Evolutionary conservation across 1,140 invertebrate genomes (phyloP).

Genomic region (Euwallacea fornicatus): DNA sequence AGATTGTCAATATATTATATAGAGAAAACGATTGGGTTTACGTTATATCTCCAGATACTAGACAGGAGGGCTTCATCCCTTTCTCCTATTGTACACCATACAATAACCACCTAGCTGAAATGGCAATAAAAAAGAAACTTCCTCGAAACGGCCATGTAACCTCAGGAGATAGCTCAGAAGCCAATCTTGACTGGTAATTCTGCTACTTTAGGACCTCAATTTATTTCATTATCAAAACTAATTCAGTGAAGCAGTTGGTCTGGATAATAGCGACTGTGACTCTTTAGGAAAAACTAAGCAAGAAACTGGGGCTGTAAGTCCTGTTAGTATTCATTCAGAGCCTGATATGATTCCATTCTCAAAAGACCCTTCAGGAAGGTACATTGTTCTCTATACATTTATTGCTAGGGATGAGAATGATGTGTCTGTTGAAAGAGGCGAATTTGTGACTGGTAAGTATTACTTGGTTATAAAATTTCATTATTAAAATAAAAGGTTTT

Average conservation of each 20-base stretch:
- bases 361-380: conserved; percentile 87
- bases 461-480: background rate
- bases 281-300: conserved; percentile 57
- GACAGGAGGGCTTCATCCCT: conserved; percentile 92
- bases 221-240: conserved; percentile 9
- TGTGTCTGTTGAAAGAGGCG: conserved; percentile 88
- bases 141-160: conserved; percentile 60
- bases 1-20: conserved; percentile 90
- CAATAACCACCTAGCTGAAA: conserved; percentile 73
- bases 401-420: conserved; percentile 93
- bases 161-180: conserved; percentile 47
- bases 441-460: conserved; percentile 77
- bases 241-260: conserved; percentile 49
- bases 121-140: conserved; percentile 83
- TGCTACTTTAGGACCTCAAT: background rate
- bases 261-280: conserved; percentile 53
- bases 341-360: conserved; percentile 82
- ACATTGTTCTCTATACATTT: conserved; percentile 91
- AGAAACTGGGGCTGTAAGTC: conserved; percentile 61
- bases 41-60: conserved; percentile 84
- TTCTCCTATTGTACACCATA: conserved; percentile 90
- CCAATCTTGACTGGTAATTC: conserved; percentile 46
- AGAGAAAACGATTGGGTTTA: conserved; percentile 97
- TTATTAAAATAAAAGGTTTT: conserved; percentile 7
- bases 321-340: conserved; percentile 64